Conservation (phyloP, 2,888 invertebrate species). For the Scelioninae gen. 1 region DNA sequence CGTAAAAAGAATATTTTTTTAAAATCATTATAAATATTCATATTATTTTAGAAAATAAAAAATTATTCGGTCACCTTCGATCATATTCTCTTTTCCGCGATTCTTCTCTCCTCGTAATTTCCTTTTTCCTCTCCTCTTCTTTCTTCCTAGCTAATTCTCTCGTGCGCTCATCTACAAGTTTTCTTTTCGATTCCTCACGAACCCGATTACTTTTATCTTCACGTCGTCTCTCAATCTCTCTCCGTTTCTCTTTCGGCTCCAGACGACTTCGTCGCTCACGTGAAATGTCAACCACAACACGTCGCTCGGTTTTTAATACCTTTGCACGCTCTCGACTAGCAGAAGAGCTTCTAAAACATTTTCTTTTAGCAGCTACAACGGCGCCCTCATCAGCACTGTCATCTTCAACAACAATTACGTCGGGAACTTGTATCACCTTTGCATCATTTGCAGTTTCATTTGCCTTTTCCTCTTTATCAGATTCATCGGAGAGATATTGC, state of each 20-base stretch:
- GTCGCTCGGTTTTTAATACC: slow-evolving; percentile 78
- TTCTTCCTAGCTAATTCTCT: slow-evolving; percentile 84
- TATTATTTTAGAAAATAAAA: no score
- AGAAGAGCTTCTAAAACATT: slow-evolving; percentile 82
- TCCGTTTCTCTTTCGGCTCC: slow-evolving; percentile 77
- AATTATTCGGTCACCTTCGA: no score
- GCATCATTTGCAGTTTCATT: slow-evolving; percentile 81
- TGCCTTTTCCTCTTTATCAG: slow-evolving; percentile 86
- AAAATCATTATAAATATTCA: no score
- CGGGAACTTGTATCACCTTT: slow-evolving; percentile 85
- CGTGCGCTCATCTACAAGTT: slow-evolving; percentile 81
- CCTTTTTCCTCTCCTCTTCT: slow-evolving; percentile 82
- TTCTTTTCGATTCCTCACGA: slow-evolving; percentile 81
- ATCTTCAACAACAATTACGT: slow-evolving; percentile 88
- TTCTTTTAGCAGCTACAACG: slow-evolving; percentile 80
- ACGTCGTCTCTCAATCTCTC: slow-evolving; percentile 77
- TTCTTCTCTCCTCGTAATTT: slow-evolving; percentile 82
- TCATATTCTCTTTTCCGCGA: slow-evolving; percentile 82
- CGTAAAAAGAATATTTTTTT: no score
- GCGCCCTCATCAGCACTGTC: slow-evolving; percentile 86
- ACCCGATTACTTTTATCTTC: slow-evolving; percentile 78
- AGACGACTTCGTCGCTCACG: slow-evolving; percentile 78
- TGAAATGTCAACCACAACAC: slow-evolving; percentile 81
- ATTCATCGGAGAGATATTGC: slow-evolving; percentile 90
- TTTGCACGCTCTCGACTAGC: slow-evolving; percentile 80